Evolutionary conservation across 2,797 vertebrate species (phyloP).

Genomic region (Catamblyrhynchus diadema): DNA sequence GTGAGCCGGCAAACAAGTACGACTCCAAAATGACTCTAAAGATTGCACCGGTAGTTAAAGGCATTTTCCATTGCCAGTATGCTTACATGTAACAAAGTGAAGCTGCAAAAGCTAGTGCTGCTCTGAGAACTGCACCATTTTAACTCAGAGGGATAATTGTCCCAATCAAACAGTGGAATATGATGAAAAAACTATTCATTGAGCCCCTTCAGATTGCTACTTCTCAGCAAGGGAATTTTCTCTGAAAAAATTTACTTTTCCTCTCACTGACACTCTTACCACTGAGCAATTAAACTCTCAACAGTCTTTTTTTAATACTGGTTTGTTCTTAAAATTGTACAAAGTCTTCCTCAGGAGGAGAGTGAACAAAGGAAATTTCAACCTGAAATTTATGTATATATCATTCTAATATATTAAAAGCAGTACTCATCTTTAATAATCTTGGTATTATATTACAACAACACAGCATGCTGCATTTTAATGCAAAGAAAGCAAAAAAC

Average conservation of each 20-base stretch:
- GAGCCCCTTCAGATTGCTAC: background rate
- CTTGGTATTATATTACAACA: background rate
- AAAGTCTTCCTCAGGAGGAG: background rate
- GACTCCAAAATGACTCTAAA: background rate
- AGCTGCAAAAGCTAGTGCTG: background rate
- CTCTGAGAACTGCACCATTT: background rate
- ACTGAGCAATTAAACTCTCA: background rate
- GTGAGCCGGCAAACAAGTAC: background rate
- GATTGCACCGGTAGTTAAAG: background rate
- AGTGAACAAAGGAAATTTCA: background rate
- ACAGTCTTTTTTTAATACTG: background rate
- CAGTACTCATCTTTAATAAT: background rate
- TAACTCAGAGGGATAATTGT: background rate
- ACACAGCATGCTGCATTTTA: background rate
- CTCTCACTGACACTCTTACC: background rate
- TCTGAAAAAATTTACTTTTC: background rate
- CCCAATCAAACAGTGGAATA: background rate
- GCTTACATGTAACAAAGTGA: background rate
- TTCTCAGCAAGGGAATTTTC: background rate
- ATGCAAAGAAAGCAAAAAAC: background rate
- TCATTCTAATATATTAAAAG: background rate
- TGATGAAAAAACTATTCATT: background rate
- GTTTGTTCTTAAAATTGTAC: background rate
- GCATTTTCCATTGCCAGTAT: background rate
- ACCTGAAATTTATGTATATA: background rate